Conservation (phyloP, 2,888 invertebrate species). For the Dryomyza anilis region DNA sequence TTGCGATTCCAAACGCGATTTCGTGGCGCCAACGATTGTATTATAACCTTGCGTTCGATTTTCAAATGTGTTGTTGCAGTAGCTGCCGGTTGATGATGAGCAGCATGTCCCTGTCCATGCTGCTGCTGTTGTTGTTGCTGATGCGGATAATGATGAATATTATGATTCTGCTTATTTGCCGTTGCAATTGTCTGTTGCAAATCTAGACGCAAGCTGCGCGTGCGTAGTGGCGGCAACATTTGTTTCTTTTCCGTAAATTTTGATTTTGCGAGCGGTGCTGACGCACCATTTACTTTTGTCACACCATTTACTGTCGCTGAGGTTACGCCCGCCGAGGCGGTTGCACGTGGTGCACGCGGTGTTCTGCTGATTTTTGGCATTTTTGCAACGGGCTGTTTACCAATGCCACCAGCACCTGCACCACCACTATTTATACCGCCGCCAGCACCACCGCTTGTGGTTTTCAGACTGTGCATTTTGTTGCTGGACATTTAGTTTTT, state of each 20-base stretch:
- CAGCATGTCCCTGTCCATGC: no score
- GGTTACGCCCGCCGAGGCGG: conserved; percentile 16
- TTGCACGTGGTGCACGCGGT: not conserved
- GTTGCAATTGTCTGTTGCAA: not conserved
- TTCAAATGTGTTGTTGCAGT: no score
- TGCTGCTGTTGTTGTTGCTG: not conserved
- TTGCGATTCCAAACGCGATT: conserved; percentile 26
- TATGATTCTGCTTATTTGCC: not conserved
- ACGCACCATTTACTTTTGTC: no score
- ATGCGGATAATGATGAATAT: no score
- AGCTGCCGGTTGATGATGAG: not conserved
- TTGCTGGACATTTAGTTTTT: no score
- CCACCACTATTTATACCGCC: no score
- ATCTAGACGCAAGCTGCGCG: conserved; percentile 19
- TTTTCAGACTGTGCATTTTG: no score
- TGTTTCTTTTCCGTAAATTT: conserved; percentile 27
- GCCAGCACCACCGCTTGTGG: no score
- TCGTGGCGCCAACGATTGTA: not conserved
- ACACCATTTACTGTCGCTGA: no score
- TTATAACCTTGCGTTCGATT: not conserved
- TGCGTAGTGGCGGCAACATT: not conserved
- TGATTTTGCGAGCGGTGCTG: not conserved
- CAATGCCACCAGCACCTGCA: no score
- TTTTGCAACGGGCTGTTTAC: no score
- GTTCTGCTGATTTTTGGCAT: not conserved